Percentiles rank a stretch among this genome's conserved stretches.
phyloP scores from a whole-genome alignment of 2,888 invertebrate species.

The Ichneumoninae sp. region DNA sequence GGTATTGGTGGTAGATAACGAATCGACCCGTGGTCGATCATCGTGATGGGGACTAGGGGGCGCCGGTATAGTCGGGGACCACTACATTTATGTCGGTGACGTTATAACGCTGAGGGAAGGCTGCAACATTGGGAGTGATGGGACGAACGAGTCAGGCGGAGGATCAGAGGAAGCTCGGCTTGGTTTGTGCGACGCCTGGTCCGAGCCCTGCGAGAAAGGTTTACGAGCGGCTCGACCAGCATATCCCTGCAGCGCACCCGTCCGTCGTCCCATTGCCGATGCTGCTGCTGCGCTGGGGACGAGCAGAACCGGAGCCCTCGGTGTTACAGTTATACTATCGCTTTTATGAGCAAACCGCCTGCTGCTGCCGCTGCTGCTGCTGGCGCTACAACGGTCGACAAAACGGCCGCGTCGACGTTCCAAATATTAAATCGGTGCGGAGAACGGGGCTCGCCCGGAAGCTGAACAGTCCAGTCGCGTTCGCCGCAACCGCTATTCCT shows the following conservation, averaged over 20 bases:
- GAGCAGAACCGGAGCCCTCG: constrained; percentile 30
- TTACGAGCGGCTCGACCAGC: constrained; percentile 45
- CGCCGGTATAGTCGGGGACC: not conserved
- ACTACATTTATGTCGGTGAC: constrained; percentile 42
- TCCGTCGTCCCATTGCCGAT: constrained; percentile 30
- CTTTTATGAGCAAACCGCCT: constrained; percentile 72
- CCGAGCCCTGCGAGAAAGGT: constrained; percentile 45
- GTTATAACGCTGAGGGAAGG: not conserved
- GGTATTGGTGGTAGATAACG: constrained; percentile 46
- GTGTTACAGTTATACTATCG: constrained; percentile 71
- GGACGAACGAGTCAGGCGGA: constrained; percentile 10
- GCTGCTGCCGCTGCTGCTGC: constrained; percentile 33
- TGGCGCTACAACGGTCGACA: constrained; percentile 15
- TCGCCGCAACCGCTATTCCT: constrained; percentile 5
- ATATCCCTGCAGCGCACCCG: constrained; percentile 26
- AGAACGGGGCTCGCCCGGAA: not conserved
- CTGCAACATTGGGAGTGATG: constrained; percentile 1
- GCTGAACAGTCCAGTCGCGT: constrained; percentile 25
- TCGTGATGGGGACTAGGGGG: constrained; percentile 42
- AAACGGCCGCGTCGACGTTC: constrained; percentile 49
- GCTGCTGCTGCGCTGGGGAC: not conserved
- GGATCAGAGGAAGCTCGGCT: constrained; percentile 4
- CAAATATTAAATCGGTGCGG: constrained; percentile 49
- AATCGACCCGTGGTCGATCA: constrained; percentile 56
- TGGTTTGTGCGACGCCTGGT: not conserved